Evolutionary conservation across 1,140 invertebrate genomes (phyloP).

Genomic region (Leptinotarsa lineolata): DNA sequence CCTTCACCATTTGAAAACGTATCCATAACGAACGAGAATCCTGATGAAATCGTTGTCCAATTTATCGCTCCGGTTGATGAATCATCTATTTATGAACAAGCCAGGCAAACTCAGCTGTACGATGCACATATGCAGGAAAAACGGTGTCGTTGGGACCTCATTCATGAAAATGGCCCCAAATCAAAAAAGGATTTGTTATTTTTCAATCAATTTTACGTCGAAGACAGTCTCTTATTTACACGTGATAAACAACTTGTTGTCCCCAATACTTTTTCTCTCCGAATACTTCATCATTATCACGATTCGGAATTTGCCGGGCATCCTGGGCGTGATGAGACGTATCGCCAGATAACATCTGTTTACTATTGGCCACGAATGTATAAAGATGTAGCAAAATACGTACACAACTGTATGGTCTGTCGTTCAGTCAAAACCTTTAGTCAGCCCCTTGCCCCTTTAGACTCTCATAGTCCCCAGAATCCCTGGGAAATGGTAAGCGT

Average conservation of each 20-base stretch:
- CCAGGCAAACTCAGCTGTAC: background rate
- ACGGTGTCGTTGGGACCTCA: background rate
- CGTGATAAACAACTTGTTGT: background rate
- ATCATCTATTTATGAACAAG: background rate
- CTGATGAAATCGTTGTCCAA: background rate
- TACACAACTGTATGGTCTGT: background rate
- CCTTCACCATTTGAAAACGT: background rate
- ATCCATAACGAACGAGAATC: background rate
- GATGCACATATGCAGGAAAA: background rate
- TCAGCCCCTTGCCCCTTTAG: background rate
- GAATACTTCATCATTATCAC: background rate
- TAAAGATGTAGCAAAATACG: conserved; percentile 6
- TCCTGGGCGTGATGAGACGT: conserved; percentile 11
- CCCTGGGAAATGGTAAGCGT: conserved; percentile 45
- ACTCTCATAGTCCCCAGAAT: background rate
- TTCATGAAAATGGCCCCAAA: background rate
- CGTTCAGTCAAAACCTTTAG: no score
- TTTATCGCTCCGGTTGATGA: background rate
- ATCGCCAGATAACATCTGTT: background rate
- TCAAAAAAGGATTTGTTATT: background rate
- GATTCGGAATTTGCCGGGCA: background rate
- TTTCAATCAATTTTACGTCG: background rate
- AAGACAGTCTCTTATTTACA: background rate
- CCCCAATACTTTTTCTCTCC: background rate
- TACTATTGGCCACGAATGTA: background rate